These are phyloP conservation scores for Bufo gargarizans DNA, from an alignment of 2,113 vertebrate genomes.

Conservation along the genomic window DNA sequence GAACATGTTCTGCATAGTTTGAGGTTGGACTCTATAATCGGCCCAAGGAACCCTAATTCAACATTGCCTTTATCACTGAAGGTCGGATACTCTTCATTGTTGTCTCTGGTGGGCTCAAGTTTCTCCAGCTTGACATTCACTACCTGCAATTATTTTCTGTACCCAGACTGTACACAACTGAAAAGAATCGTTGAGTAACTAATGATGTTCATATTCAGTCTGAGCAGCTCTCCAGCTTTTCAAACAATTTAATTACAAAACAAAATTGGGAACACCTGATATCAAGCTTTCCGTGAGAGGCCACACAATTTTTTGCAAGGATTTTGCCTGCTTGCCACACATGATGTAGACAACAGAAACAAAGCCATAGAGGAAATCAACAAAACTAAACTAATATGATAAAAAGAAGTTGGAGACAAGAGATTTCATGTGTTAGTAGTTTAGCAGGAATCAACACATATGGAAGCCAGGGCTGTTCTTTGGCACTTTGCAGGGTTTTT, in stretches of 20 bases:
- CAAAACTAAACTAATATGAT: constrained; percentile 53
- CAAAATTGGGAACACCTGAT: constrained; percentile 53
- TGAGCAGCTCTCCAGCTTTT: background rate
- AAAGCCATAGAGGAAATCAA: constrained; percentile 39
- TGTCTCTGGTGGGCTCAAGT: background rate
- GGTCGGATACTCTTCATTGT: background rate
- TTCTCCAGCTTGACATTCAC: background rate
- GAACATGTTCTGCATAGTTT: background rate
- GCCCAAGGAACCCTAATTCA: background rate
- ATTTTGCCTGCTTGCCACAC: constrained; percentile 39
- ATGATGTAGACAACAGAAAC: constrained; percentile 55
- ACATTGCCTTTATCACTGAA: background rate
- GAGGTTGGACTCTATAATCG: background rate
- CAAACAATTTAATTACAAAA: constrained; percentile 40
- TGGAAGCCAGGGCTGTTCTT: constrained; percentile 42
- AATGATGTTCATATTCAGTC: constrained; percentile 13
- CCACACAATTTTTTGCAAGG: background rate
- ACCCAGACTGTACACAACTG: background rate
- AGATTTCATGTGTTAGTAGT: constrained; percentile 50
- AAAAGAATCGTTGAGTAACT: background rate
- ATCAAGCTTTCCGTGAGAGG: constrained; percentile 40
- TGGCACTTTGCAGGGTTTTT: constrained; percentile 10
- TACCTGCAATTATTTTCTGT: constrained; percentile 28
- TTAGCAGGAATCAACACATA: constrained; percentile 55
- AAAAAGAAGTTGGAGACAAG: constrained; percentile 53